A percentile compares a stretch with the other conserved stretches of the same genome.
Evolutionary conservation across 2,888 invertebrate genomes (phyloP).

Genomic region (Venusia cambrica): DNA sequence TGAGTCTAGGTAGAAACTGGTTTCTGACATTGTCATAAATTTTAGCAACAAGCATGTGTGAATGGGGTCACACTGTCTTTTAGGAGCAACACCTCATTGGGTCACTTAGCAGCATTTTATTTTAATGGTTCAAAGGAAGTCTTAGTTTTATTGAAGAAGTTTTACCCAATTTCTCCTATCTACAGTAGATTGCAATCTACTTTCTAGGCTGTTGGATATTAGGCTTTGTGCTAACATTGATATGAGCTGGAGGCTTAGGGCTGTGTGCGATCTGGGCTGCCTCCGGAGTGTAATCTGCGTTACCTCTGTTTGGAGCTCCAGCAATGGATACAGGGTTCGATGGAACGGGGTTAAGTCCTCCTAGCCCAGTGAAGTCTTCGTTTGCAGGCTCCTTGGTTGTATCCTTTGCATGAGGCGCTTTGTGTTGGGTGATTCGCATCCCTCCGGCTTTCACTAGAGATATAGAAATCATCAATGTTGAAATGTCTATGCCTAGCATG

Average conservation of each 20-base stretch:
- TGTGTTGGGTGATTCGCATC: conserved; percentile 95
- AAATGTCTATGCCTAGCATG: too few relatives aligned
- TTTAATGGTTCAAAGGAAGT: too few relatives aligned
- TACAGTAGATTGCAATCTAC: conserved; percentile 62
- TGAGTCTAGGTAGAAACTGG: too few relatives aligned
- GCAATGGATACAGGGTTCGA: conserved; percentile 88
- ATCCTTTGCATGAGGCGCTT: conserved; percentile 84
- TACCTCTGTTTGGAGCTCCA: conserved; percentile 87
- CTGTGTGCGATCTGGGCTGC: conserved; percentile 93
- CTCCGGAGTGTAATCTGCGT: conserved; percentile 93
- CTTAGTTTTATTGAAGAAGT: too few relatives aligned
- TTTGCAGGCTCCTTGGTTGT: conserved; percentile 80
- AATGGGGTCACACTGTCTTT: too few relatives aligned
- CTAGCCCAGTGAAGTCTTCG: conserved; percentile 87
- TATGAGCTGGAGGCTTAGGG: conserved; percentile 86
- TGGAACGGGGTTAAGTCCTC: conserved; percentile 87
- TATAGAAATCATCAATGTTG: too few relatives aligned
- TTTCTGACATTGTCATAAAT: too few relatives aligned
- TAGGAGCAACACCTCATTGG: too few relatives aligned
- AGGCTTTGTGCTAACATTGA: conserved; percentile 82
- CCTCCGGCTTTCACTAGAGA: conserved; percentile 96
- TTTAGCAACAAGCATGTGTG: too few relatives aligned
- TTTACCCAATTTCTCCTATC: conserved; percentile 8
- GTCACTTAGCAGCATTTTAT: too few relatives aligned
- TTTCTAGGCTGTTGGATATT: conserved; percentile 95